These are phyloP conservation scores for Phaethon lepturus DNA, from an alignment of 2,113 vertebrate genomes.

Conservation along the genomic window DNA sequence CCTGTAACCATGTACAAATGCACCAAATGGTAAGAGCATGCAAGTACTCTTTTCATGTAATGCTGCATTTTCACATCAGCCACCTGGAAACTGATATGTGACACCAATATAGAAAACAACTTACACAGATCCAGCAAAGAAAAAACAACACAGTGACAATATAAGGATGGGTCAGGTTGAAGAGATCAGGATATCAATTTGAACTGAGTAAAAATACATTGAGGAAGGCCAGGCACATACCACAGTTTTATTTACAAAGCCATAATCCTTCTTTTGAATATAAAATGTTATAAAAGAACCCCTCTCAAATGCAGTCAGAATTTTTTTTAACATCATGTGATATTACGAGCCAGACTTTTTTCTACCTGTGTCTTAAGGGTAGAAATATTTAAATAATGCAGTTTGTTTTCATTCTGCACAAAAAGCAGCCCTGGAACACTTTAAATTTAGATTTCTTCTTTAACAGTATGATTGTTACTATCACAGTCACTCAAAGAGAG, in stretches of 20 bases:
- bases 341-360: background rate
- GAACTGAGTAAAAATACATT: background rate
- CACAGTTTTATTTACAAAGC: background rate
- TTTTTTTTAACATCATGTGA: background rate
- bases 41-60: background rate
- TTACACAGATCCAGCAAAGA: background rate
- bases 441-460: background rate
- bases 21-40: background rate
- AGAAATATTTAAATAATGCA: background rate
- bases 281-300: background rate
- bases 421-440: background rate
- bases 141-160: background rate
- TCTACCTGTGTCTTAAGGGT: background rate
- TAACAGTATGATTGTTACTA: background rate
- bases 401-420: background rate
- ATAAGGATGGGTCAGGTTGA: background rate
- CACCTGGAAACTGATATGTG: background rate
- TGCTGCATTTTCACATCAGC: background rate
- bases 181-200: background rate
- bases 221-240: background rate
- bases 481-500: background rate
- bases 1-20: background rate
- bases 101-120: background rate
- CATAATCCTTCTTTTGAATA: background rate
- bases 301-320: background rate